phyloP scores from a whole-genome alignment of 1,140 invertebrate species.

The Drosophila nasuta region DNA sequence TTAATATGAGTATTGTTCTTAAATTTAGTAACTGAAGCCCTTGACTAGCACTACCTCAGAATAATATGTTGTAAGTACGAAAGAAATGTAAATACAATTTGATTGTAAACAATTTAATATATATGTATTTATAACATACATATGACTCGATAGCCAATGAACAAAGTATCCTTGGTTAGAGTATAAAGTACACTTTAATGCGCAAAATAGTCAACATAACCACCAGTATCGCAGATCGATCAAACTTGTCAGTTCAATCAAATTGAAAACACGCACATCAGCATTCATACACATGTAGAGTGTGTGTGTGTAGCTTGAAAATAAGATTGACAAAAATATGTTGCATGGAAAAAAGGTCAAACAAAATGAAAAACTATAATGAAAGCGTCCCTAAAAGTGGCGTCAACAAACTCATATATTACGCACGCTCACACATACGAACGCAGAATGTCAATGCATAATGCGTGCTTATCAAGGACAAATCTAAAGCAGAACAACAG shows the following conservation, averaged over 20 bases:
- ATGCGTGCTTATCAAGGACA: conserved; percentile 67
- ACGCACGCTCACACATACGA: conserved; percentile 27
- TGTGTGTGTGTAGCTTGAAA: not conserved
- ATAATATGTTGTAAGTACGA: too few relatives aligned
- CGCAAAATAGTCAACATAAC: not conserved
- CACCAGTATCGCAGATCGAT: conserved; percentile 21
- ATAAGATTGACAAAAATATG: conserved; percentile 5
- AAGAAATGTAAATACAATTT: too few relatives aligned
- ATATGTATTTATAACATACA: too few relatives aligned
- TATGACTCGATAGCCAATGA: too few relatives aligned
- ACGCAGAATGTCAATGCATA: conserved; percentile 48
- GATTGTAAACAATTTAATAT: too few relatives aligned
- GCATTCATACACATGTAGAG: not conserved
- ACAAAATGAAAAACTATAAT: conserved; percentile 56
- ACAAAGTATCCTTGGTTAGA: too few relatives aligned
- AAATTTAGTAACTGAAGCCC: too few relatives aligned
- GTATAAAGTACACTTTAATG: not conserved
- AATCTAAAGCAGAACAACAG: conserved; percentile 56
- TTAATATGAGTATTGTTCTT: too few relatives aligned
- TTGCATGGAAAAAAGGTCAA: conserved; percentile 30
- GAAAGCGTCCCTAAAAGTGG: conserved; percentile 37
- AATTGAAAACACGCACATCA: not conserved
- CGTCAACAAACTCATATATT: conserved; percentile 63
- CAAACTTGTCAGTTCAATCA: conserved; percentile 47
- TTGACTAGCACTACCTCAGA: too few relatives aligned